Evolutionary conservation across 1,140 invertebrate genomes (phyloP).

Genomic region (Cyphomyrmex costatus): DNA sequence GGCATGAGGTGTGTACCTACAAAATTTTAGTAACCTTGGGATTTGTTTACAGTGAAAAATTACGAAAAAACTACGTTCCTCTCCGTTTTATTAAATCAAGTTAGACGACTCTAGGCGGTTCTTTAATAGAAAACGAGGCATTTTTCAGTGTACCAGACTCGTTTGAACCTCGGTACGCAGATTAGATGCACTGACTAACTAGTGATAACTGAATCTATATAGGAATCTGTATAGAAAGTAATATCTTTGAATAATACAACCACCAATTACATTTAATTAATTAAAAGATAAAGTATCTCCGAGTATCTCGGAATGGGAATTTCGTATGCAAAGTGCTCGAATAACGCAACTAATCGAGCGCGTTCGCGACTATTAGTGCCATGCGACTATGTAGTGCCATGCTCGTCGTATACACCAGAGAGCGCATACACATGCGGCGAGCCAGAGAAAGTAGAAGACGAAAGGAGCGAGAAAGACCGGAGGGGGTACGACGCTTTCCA

Average conservation of each 20-base stretch:
- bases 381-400: constrained; percentile 3
- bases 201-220: not conserved
- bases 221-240: not conserved
- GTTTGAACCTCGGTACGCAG: not conserved
- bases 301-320: not conserved
- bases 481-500: constrained; percentile 51
- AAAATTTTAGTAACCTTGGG: not conserved
- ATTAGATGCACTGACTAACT: not conserved
- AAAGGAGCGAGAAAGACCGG: constrained; percentile 50
- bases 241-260: not conserved
- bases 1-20: too few relatives aligned
- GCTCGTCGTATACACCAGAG: not conserved
- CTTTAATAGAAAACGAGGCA: not conserved
- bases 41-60: constrained; percentile 32
- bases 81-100: constrained; percentile 19
- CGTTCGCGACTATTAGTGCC: not conserved
- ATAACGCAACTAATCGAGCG: constrained; percentile 16
- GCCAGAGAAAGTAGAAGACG: constrained; percentile 50
- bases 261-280: constrained; percentile 11
- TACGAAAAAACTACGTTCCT: constrained; percentile 11
- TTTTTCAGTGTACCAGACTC: not conserved
- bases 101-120: not conserved
- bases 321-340: not conserved
- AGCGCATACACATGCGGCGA: not conserved
- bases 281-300: constrained; percentile 1